These are phyloP conservation scores for Acromyrmex charruanus DNA, from an alignment of 1,140 invertebrate genomes.

Conservation along the genomic window DNA sequence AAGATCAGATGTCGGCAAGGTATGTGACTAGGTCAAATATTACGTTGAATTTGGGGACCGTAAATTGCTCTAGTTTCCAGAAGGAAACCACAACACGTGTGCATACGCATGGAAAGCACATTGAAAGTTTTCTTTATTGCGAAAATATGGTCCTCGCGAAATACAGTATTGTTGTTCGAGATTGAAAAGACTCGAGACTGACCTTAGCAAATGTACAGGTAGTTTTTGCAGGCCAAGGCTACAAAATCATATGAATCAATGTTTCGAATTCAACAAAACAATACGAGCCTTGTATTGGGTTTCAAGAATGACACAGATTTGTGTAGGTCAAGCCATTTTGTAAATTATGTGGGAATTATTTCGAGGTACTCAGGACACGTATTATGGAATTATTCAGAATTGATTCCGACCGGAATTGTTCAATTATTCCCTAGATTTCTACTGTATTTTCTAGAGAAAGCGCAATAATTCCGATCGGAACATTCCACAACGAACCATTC, in stretches of 20 bases:
- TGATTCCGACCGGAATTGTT: no score
- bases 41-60: constrained; percentile 78
- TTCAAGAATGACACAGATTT: neutral
- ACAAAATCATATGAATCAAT: neutral
- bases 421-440: no score
- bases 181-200: constrained; percentile 5
- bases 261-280: neutral
- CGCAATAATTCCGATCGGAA: no score
- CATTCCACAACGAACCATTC: no score
- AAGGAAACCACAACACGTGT: constrained; percentile 80
- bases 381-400: no score
- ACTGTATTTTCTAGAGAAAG: no score
- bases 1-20: constrained; percentile 70
- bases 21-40: constrained; percentile 74
- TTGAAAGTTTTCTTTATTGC: constrained; percentile 77
- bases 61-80: constrained; percentile 85
- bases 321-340: neutral
- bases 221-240: neutral
- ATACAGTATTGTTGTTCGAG: neutral
- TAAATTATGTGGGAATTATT: neutral
- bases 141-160: constrained; percentile 17
- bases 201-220: constrained; percentile 43
- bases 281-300: neutral
- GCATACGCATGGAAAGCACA: constrained; percentile 55
- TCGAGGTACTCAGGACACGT: neutral